A percentile compares a stretch with the other conserved stretches of the same genome.
phyloP scores from a whole-genome alignment of 2,888 invertebrate genomes.

The Ophioninae sp. region DNA sequence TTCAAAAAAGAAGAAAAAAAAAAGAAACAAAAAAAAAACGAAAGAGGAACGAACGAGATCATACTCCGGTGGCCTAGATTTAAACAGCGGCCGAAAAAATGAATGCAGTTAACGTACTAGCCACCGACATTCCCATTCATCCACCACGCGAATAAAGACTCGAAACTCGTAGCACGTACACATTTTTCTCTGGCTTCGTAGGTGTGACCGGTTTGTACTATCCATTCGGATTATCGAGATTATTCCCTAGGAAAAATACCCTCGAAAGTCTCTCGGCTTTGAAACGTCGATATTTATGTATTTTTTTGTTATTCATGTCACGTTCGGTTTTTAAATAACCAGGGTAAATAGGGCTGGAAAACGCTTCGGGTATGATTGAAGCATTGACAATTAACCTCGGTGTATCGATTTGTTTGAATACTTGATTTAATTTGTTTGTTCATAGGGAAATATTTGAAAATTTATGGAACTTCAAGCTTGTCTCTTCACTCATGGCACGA shows the following conservation, averaged over 20 bases:
- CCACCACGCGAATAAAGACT: constrained; percentile 18
- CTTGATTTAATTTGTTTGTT: too few species aligned
- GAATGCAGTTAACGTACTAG: constrained; percentile 36
- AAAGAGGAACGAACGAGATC: constrained; percentile 36
- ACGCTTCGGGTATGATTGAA: too few species aligned
- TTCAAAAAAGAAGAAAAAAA: neutral
- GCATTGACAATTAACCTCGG: too few species aligned
- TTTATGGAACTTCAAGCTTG: too few species aligned
- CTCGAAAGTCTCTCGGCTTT: neutral
- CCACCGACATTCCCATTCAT: constrained; percentile 40
- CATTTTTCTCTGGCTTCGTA: too few species aligned
- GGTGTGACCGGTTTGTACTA: neutral
- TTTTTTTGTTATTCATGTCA: neutral
- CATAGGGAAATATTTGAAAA: too few species aligned
- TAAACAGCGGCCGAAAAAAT: constrained; percentile 43
- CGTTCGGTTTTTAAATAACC: neutral
- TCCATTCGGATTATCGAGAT: constrained; percentile 4
- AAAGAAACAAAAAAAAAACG: neutral
- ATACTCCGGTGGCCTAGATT: constrained; percentile 55
- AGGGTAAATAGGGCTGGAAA: too few species aligned
- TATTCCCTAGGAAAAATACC: neutral
- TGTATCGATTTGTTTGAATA: too few species aligned
- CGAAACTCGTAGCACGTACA: too few species aligned
- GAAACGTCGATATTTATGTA: neutral
- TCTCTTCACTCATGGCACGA: too few species aligned